These are phyloP conservation scores for Siniperca chuatsi DNA, from an alignment of 2,113 vertebrate species.

Conservation along the genomic window DNA sequence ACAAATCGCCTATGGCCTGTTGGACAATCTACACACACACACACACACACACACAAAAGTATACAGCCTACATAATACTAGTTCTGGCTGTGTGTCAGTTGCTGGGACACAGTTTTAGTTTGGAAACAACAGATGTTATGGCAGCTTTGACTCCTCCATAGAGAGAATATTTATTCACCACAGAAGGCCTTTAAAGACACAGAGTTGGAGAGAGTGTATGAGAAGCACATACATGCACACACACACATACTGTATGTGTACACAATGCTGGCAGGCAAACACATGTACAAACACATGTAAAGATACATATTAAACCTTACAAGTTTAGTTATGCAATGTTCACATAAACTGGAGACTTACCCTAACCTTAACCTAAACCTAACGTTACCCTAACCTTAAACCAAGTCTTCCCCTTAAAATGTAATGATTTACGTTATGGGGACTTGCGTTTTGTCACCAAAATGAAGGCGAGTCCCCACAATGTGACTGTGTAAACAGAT, in stretches of 20 bases:
- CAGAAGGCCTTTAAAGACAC: slow-evolving; percentile 46
- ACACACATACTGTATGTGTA: background rate
- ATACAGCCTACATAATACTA: background rate
- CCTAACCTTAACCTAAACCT: no score
- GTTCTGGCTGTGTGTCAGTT: slow-evolving; percentile 17
- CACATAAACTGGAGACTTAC: background rate
- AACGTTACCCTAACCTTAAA: no score
- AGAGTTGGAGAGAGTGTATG: slow-evolving; percentile 7
- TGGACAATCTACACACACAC: no score
- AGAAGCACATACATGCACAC: background rate
- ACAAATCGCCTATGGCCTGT: no score
- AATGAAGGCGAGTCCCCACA: no score
- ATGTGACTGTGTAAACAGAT: no score
- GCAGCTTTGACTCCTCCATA: slow-evolving; percentile 48
- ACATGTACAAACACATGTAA: background rate
- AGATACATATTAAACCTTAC: background rate
- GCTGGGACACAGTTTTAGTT: slow-evolving; percentile 38
- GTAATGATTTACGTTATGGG: no score
- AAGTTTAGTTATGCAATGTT: background rate
- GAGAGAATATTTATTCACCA: slow-evolving; percentile 44
- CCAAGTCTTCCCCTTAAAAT: no score
- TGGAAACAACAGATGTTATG: slow-evolving; percentile 47
- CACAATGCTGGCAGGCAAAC: background rate
- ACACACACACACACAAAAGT: background rate
- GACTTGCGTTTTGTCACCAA: no score